Percentiles rank a stretch among this genome's conserved stretches.
Conservation (phyloP, 2,797 vertebrate species). For the Cynodonichthys magdalenae region DNA sequence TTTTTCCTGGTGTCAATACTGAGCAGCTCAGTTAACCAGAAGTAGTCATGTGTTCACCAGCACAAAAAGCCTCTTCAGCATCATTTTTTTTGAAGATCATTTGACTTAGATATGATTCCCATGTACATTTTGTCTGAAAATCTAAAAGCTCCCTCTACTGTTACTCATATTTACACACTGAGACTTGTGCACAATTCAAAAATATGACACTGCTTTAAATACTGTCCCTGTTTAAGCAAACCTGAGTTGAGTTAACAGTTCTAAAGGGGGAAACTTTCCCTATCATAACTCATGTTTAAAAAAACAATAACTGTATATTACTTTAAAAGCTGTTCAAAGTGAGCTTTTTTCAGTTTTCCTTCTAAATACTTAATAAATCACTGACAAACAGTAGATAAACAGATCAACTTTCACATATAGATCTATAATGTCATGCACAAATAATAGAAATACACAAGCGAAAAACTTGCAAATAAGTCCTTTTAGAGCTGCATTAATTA, state of each 20-base stretch:
- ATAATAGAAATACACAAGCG: not conserved
- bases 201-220: too few relatives aligned
- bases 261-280: too few relatives aligned
- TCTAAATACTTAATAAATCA: not conserved
- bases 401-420: too few relatives aligned
- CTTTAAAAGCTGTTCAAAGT: not conserved
- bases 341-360: not conserved
- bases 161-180: slow-evolving; percentile 13
- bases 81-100: slow-evolving; percentile 13
- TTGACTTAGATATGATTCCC: slow-evolving; percentile 5
- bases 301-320: too few relatives aligned
- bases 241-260: too few relatives aligned
- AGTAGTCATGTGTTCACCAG: slow-evolving; percentile 23
- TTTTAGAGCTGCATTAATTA: too few relatives aligned
- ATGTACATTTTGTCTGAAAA: slow-evolving; percentile 1
- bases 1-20: slow-evolving; percentile 28
- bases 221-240: too few relatives aligned
- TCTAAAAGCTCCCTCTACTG: not conserved
- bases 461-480: not conserved
- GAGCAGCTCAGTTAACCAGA: slow-evolving; percentile 14
- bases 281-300: too few relatives aligned
- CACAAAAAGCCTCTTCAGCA: not conserved
- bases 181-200: too few relatives aligned
- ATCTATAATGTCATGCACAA: too few relatives aligned
- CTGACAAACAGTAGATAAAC: too few relatives aligned